These are phyloP conservation scores for Cheirogaleus major DNA, from an alignment of 2,797 vertebrate species.

Conservation along the genomic window DNA sequence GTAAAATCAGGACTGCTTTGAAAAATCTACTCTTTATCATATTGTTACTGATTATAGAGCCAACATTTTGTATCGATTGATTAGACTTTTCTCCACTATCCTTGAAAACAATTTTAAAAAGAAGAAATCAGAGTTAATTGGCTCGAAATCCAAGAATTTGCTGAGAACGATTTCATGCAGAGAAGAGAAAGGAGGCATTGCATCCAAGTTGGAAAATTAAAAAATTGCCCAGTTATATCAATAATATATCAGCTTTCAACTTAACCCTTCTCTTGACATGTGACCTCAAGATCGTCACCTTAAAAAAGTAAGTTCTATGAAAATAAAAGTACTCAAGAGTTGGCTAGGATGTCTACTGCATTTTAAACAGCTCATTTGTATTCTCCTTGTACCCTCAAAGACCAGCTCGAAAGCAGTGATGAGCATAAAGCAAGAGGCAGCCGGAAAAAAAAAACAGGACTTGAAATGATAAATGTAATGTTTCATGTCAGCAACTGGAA, in stretches of 20 bases:
- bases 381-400: constrained; percentile 75
- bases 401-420: constrained; percentile 42
- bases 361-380: constrained; percentile 74
- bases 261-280: neutral
- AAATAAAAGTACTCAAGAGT: constrained; percentile 16
- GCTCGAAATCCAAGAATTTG: neutral
- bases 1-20: neutral
- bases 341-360: neutral
- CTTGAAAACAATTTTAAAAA: neutral
- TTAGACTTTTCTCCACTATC: neutral
- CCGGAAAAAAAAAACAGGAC: neutral
- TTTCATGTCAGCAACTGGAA: constrained; percentile 79
- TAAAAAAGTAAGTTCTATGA: constrained; percentile 19
- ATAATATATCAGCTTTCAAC: neutral
- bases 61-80: too few relatives aligned
- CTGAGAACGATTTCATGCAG: neutral
- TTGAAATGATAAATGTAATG: constrained; percentile 80
- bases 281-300: constrained; percentile 10
- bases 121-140: neutral
- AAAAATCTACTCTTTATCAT: neutral
- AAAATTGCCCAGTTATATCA: neutral
- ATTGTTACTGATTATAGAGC: neutral
- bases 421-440: constrained; percentile 65
- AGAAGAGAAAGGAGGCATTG: neutral
- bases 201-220: neutral